Conservation (phyloP, 2,888 invertebrate species). For the Lamellibrachia satsuma region DNA sequence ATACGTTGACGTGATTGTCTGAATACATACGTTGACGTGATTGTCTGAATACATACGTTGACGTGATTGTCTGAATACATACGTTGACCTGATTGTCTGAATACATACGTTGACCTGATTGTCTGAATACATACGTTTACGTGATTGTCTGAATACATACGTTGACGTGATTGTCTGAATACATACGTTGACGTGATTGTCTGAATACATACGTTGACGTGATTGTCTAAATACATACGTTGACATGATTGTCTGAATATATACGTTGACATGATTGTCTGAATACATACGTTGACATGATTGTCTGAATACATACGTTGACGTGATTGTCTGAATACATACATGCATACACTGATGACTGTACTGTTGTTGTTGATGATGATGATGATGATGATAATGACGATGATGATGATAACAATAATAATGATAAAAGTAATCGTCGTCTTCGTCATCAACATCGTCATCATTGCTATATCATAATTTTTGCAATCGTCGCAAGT, state of each 20-base stretch:
- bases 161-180: too few species aligned
- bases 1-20: neutral
- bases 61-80: neutral
- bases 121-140: neutral
- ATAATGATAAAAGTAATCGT: too few species aligned
- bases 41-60: neutral
- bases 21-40: neutral
- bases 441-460: too few species aligned
- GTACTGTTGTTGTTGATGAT: too few species aligned
- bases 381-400: too few species aligned
- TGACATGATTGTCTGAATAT: too few species aligned
- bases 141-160: neutral
- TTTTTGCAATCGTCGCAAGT: too few species aligned
- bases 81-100: too few species aligned
- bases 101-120: neutral
- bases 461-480: too few species aligned
- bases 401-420: too few species aligned
- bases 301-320: neutral
- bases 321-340: too few species aligned
- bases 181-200: neutral
- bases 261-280: neutral
- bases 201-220: neutral
- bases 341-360: too few species aligned
- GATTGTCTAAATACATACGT: neutral
- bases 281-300: neutral